These are phyloP conservation scores for Conops quadrifasciatus DNA, from an alignment of 2,888 invertebrate species.

Conservation along the genomic window DNA sequence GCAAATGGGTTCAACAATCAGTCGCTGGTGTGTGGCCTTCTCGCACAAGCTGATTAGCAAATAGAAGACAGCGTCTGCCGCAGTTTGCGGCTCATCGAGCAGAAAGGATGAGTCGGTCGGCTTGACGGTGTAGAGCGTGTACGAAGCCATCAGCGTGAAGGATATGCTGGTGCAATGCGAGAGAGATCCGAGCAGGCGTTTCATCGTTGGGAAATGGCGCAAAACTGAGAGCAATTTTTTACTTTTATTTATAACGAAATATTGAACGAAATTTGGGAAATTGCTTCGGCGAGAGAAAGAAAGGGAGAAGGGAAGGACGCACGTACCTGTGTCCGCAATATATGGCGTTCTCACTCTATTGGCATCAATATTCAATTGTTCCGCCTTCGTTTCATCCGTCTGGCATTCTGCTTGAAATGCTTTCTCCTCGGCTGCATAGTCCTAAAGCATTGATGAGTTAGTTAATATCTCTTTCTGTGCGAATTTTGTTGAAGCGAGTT, in stretches of 20 bases:
- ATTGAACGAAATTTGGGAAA: not conserved
- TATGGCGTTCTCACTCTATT: constrained; percentile 71
- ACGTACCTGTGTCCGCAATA: constrained; percentile 76
- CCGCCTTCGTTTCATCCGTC: constrained; percentile 88
- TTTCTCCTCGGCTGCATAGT: constrained; percentile 65
- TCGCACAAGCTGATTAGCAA: constrained; percentile 80
- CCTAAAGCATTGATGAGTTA: constrained; percentile 41
- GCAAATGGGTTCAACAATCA: constrained; percentile 81
- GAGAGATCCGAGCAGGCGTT: constrained; percentile 80
- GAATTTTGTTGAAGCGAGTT: not conserved
- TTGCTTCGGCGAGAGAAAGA: not conserved
- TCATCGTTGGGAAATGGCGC: constrained; percentile 82
- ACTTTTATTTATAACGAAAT: not conserved
- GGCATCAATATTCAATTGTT: constrained; percentile 67
- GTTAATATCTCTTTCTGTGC: no score
- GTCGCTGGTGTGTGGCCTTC: constrained; percentile 77
- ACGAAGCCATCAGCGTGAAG: constrained; percentile 73
- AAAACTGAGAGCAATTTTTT: constrained; percentile 66
- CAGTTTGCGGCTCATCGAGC: constrained; percentile 74
- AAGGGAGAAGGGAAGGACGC: not conserved
- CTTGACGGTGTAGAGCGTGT: constrained; percentile 63
- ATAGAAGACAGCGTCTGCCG: constrained; percentile 89
- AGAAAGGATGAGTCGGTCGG: constrained; percentile 56
- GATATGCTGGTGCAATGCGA: constrained; percentile 79
- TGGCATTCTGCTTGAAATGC: constrained; percentile 68